Evolutionary conservation across 2,113 vertebrate genomes (phyloP), one percentile per base, ranked within the genome.

Genomic region (Urocolius indicus): DNA sequence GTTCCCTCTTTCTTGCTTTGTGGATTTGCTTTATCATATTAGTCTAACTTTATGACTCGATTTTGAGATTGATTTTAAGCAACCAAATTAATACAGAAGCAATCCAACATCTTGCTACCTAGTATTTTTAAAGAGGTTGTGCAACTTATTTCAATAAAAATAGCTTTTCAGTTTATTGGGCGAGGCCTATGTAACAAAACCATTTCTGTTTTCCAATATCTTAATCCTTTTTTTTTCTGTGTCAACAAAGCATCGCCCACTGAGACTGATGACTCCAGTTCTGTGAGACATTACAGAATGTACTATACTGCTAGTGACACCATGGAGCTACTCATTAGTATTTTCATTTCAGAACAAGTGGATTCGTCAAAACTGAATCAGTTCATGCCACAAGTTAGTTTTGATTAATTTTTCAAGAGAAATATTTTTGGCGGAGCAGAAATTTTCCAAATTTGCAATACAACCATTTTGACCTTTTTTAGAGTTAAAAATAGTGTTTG

Each of bases 391-490:
- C 15, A 30, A 71, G 48, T 81, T 85, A 89, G 57, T 80, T 94
- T 87, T 49, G 54, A 62, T 87, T 74, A 69, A 63, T 67, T 83
- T 95, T 90, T 90, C 71, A 49, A 77, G 65, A 38, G 13, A 90
- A 83, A 79, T 81, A 58, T 76, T 83, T 95, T 46, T 9, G 2
- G 18, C 38, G n/a, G 36, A 83, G 23, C 2, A 0, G 46, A 67
- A 91, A 36, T 61, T 76, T 94, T 93, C 43, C 29, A 55, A 48
- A 71, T 85, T 71, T 62, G 22, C 59, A 83, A 17, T 90, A 48
- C 16, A 67, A 79, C 41, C 19, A 14, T 79, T 95, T 55, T 83
- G 82, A 88, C 84, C 68, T 92, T 93, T 96, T 80, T 91, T 48
- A 36, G n/a, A 29, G 77, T 18, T 77, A 80, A 84, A 95, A 86